Percentiles rank a stretch among this genome's conserved stretches.
Evolutionary conservation across 2,888 invertebrate species (phyloP).

Genomic region (Dasysyrphus tricinctus): DNA sequence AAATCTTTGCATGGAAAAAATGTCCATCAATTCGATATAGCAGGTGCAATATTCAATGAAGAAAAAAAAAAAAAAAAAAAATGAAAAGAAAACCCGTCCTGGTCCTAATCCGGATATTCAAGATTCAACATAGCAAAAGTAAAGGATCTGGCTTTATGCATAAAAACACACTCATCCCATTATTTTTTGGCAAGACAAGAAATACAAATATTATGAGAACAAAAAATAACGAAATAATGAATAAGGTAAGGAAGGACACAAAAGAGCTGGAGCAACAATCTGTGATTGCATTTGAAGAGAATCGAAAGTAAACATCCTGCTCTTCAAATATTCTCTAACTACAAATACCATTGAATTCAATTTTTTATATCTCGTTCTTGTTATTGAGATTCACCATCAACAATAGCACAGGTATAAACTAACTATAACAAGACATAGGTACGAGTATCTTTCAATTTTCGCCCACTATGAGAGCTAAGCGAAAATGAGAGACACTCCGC

Average conservation of each 20-base stretch:
- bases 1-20: constrained; percentile 52
- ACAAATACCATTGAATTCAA: constrained; percentile 12
- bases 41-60: constrained; percentile 55
- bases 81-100: constrained; percentile 32
- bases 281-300: constrained; percentile 64
- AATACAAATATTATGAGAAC: constrained; percentile 19
- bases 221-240: constrained; percentile 33
- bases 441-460: background rate
- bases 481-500: background rate
- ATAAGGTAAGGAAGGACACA: constrained; percentile 47
- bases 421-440: background rate
- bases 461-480: background rate
- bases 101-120: constrained; percentile 60
- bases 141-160: background rate
- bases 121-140: constrained; percentile 35
- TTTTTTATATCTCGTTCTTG: constrained; percentile 28
- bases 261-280: constrained; percentile 34
- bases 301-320: constrained; percentile 71
- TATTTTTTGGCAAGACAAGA: constrained; percentile 61
- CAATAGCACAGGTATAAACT: background rate
- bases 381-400: constrained; percentile 11
- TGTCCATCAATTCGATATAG: constrained; percentile 61
- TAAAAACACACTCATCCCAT: constrained; percentile 42
- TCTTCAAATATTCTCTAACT: constrained; percentile 37
- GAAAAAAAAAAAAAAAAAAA: background rate